Evolutionary conservation across 2,888 invertebrate species (phyloP), one percentile per base, ranked within the genome.

Genomic region (Ectemnius cavifrons): DNA sequence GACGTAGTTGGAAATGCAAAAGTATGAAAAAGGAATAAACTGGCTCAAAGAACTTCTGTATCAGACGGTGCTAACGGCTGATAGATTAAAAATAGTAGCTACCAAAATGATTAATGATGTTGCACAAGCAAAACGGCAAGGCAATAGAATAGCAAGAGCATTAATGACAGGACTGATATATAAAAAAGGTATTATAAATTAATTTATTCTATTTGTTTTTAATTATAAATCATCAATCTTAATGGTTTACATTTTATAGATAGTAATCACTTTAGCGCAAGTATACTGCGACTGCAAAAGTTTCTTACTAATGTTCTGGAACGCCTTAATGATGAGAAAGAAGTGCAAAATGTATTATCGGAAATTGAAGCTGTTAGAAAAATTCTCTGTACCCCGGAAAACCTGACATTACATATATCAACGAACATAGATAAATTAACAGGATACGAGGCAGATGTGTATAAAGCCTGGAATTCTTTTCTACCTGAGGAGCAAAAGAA

Each of bases 21-120:
- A 97, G 87, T 97, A 96, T 87, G 92, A 92, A 16, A 93, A 93
- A 77, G 95, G 96, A 0, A 94, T 98, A 13, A 92, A 94, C 65
- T 97, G 96, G 94, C 90, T 97, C 65, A 93, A 94, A 79, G 96
- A 97, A 84, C 92, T 98, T 37, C 87, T 98, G 45, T 95, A 94
- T 85, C 91, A 94, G 6, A 94, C 95, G 0, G 93, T 94, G 79
- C 93, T 97, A 81, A 94, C 94, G 0, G 92, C 93, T 14, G 96
- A 97, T 64, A 92, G 97, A 77, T 89, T 97, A 60, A 93, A 95
- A 84, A 94, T 97, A 28, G 94, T 96, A 79, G 95, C 96, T 0
- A 94, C 94, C 76, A 96, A 97, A 90, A 93, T 97, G 91, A 93
- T 95, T 62, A 97, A 96, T 82, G 95, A 96, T 77, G 95, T 97